phyloP scores from a whole-genome alignment of 2,797 vertebrate genomes.

The Tadarida brasiliensis region DNA sequence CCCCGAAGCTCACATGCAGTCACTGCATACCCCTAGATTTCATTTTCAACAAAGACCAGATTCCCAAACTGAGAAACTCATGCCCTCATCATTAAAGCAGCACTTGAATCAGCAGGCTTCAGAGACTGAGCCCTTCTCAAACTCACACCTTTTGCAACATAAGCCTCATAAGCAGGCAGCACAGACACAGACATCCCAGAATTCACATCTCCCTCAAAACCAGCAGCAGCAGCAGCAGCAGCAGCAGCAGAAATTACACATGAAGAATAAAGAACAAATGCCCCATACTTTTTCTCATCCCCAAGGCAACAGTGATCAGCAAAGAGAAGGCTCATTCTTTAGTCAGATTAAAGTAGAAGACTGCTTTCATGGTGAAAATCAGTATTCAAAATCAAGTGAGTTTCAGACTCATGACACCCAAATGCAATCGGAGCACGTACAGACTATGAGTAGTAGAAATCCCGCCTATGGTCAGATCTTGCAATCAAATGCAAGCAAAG shows the following conservation, averaged over 20 bases:
- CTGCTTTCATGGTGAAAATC: conserved; percentile 80
- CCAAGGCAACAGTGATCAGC: conserved; percentile 76
- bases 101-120: conserved; percentile 90
- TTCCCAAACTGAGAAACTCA: conserved; percentile 85
- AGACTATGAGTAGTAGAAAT: conserved; percentile 84
- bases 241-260: conserved; percentile 80
- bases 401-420: conserved; percentile 87
- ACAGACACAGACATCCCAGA: conserved; percentile 77
- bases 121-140: conserved; percentile 89
- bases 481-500: conserved; percentile 82
- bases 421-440: conserved; percentile 88
- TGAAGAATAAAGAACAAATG: conserved; percentile 83
- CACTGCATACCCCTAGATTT: conserved; percentile 87
- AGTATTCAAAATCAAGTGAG: conserved; percentile 81
- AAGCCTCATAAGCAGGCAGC: conserved; percentile 87
- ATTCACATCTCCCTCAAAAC: conserved; percentile 84
- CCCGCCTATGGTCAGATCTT: conserved; percentile 79
- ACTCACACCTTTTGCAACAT: conserved; percentile 88
- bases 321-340: conserved; percentile 73
- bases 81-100: conserved; percentile 87
- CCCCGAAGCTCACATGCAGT: conserved; percentile 82
- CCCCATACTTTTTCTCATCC: conserved; percentile 72
- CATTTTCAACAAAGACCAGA: conserved; percentile 85
- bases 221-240: conserved; percentile 85
- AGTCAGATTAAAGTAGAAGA: conserved; percentile 84